Percentiles rank a stretch among this genome's conserved stretches.
These are phyloP conservation scores for Monoplex corrugatus DNA, from an alignment of 2,888 invertebrate species.

Conservation along the genomic window DNA sequence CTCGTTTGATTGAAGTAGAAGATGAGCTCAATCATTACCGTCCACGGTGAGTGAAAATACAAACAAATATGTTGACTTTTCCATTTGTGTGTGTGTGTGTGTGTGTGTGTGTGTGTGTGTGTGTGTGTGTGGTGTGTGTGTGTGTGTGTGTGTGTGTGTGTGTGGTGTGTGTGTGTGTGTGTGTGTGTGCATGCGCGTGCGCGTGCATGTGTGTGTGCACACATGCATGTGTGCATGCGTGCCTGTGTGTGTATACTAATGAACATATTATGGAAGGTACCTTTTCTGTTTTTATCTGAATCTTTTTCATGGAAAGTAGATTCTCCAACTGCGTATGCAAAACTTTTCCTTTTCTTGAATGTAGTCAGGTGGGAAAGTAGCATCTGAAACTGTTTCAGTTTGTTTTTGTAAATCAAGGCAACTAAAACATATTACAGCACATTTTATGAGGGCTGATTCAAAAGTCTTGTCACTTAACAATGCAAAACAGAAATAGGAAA, in stretches of 20 bases:
- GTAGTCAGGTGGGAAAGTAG: too few species aligned
- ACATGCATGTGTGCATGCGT: not conserved
- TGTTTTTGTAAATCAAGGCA: too few species aligned
- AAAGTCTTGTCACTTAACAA: too few species aligned
- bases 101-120: conserved; percentile 4
- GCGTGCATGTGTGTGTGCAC: not conserved
- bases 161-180: conserved; percentile 10
- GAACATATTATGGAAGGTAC: too few species aligned
- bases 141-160: not conserved
- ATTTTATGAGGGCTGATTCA: too few species aligned
- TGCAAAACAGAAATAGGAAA: too few species aligned
- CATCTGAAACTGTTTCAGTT: too few species aligned
- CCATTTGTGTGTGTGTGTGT: not conserved
- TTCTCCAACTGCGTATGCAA: too few species aligned
- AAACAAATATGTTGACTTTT: not conserved
- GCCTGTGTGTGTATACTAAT: not conserved
- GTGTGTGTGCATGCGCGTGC: not conserved
- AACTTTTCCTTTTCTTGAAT: too few species aligned
- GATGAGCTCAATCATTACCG: conserved; percentile 92
- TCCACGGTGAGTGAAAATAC: conserved; percentile 82
- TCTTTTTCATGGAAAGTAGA: too few species aligned
- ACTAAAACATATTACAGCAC: too few species aligned
- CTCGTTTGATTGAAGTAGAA: conserved; percentile 95
- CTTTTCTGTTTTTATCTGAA: too few species aligned
- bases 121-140: not conserved